Evolutionary conservation across 2,888 invertebrate species (phyloP), one percentile per base, ranked within the genome.

Genomic region (Hanleya hanleyi): DNA sequence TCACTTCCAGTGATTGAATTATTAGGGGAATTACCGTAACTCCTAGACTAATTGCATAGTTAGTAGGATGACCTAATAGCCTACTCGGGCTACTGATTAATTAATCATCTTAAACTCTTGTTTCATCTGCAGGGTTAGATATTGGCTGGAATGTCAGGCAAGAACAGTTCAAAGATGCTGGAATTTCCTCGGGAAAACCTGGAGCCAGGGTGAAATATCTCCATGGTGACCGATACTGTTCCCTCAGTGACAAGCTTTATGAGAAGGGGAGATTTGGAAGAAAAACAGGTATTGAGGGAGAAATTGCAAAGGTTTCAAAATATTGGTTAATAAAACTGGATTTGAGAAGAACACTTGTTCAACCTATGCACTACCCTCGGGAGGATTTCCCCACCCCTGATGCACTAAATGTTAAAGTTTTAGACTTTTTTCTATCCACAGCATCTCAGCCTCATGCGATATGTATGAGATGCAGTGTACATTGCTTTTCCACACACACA

Each of bases 241-340:
- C 82, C 29, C 66, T 88, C 35, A 35, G 74, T 32, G 81, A 85
- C 67, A 69, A 73, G 2, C 73, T 88, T 57, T 79, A 73, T 49
- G 81, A 87, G 38, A 69, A 75, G 5, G 86, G 87, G 18, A 71
- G 88, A 70, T 74, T 84, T 22, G 89, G 89, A 5, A 77, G 84
- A 70, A 89, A 89, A 76, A 82, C 85, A 72, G 88, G 89, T 86
- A 69, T n/a, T n/a, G n/a, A n/a, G n/a, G n/a, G n/a, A n/a, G n/a
- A n/a, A 51, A 74, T 71, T 32, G 64, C 15, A 22, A 7, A 37
- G 37, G 29, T 49, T 50, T 32, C 47, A 41, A 41, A 41, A 41
- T 41, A 41, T 41, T 41, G 41, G 41, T 41, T 12, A 12, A 12
- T 41, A 12, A 12, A 7, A 12, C 7, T 12, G 18, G 18, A 41